Base-by-base conservation (phyloP, 1,140 invertebrate species). In the Solenopsis invicta region DNA sequence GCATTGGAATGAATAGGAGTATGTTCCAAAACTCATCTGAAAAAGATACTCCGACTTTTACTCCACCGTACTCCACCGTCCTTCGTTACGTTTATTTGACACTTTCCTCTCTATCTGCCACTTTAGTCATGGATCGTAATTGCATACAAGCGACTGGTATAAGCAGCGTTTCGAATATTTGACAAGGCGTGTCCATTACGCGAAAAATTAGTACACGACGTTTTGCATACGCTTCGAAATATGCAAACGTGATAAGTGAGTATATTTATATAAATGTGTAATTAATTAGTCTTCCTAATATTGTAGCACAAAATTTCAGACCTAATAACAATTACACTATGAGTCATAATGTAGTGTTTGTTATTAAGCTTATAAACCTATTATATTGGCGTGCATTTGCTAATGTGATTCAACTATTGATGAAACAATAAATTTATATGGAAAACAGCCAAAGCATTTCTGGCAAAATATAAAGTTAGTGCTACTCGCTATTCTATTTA, bases 151-250 rank as follows among this genome's bases (percentile, higher is more conserved):
- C 48, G n/a, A 52, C 12, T 69, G 37, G 29, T 29, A 29, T 29
- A n/a, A 56, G 18, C 18, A 45, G 10, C 24, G 67, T 61, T 82
- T 69, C 37, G 80, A 82, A 82, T 74, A 61, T 74, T 82, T 82
- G 59, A 74, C 67, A 66, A 82, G 80, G 80, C 80, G 80, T 82
- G 80, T 82, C 80, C 80, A 48, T 56, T 45, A 41, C 21, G 16
- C 16, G 77, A 18, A 16, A 24, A 61, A 61, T 66, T 71, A 18
- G 45, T 8, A 45, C 80, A 18, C 34, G 29, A 41, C n/a, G 9
- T 50, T 81, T 84, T 50, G 9, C 24, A 45, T 61, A 37, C 16
- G 3, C 3, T 37, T 18, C 61, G 0, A 34, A 24, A 2, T 37
- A 50, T 61, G 18, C 41, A 13, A 75, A 3, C 24, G 6, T 5